Evolutionary conservation across 2,888 invertebrate species (phyloP).

Genomic region (Anoplius nigerrimus): DNA sequence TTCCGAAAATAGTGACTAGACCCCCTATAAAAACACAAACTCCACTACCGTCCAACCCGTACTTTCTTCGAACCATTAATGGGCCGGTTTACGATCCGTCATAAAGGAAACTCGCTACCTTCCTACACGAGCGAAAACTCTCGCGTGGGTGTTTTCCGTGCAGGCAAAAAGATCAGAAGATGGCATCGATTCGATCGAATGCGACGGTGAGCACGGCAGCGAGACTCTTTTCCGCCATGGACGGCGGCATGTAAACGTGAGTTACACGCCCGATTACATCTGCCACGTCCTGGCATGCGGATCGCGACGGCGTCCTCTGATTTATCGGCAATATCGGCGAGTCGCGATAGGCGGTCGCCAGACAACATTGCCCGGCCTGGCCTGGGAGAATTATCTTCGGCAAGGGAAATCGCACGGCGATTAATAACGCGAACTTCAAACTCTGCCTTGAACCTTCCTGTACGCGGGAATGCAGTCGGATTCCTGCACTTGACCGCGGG

Average conservation of each 20-base stretch:
- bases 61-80: too few species aligned
- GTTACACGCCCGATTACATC: constrained; percentile 19
- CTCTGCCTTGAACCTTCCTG: too few species aligned
- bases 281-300: not conserved
- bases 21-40: too few species aligned
- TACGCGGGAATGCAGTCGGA: too few species aligned
- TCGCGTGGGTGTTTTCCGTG: constrained; percentile 1
- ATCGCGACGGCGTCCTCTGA: not conserved
- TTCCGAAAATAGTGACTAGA: too few species aligned
- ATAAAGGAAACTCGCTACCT: constrained; percentile 1
- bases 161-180: too few species aligned
- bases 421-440: too few species aligned
- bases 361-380: constrained; percentile 24
- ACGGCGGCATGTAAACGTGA: constrained; percentile 4
- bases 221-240: constrained; percentile 1
- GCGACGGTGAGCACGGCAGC: not conserved
- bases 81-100: not conserved
- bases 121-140: not conserved
- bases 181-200: not conserved
- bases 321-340: constrained; percentile 11
- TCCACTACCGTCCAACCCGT: too few species aligned
- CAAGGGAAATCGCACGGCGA: too few species aligned
- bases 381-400: not conserved
- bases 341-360: not conserved
- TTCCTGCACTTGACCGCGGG: too few species aligned